Base-by-base conservation (phyloP, 1,140 invertebrate species). In the Prorops nasuta region DNA sequence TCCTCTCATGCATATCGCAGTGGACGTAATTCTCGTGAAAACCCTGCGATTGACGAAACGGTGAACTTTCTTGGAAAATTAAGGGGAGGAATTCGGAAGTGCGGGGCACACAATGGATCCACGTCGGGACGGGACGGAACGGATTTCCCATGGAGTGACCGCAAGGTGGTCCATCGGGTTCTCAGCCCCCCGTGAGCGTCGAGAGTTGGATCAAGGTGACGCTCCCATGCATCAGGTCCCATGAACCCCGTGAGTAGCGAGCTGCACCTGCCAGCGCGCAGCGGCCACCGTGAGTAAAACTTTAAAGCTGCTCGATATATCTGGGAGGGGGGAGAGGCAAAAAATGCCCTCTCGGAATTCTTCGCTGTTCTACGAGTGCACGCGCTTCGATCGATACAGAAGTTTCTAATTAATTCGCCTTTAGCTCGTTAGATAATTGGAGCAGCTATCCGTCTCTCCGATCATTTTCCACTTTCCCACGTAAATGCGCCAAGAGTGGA, bases 121-220 rank as follows among this genome's bases (percentile, higher is more conserved):
- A n/a, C n/a, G n/a, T n/a, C n/a, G n/a, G n/a, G n/a, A n/a, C n/a
- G 38, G 49, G 45, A 43, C 17, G 32, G 18, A 18, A 45, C n/a
- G n/a, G 24, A 54, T 57, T 57, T 58, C 55, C 58, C 54, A 58
- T 28, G 49, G 49, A 54, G 44, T 57, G 54, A 51, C 54, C 58
- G 58, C 53, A 53, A 48, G 50, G 44, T 47, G 46, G 37, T 55
- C 43, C 53, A 39, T 28, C 10, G 24, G 24, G 4, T 28, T 28
- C 24, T 28, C 24, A 28, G 24, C 4, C 24, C 10, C 24, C 24
- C 4, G 24, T 6, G 24, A 28, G 24, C 4, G 4, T 28, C 24
- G 24, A 4, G 24, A 28, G 24, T 10, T 4, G 24, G 24, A 4
- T 4, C 24, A 10, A 4, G n/a, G 24, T 10, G 24, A 28, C 24